Evolutionary conservation across 2,113 vertebrate genomes (phyloP), one percentile per base, ranked within the genome.

Genomic region (Condylura cristata): DNA sequence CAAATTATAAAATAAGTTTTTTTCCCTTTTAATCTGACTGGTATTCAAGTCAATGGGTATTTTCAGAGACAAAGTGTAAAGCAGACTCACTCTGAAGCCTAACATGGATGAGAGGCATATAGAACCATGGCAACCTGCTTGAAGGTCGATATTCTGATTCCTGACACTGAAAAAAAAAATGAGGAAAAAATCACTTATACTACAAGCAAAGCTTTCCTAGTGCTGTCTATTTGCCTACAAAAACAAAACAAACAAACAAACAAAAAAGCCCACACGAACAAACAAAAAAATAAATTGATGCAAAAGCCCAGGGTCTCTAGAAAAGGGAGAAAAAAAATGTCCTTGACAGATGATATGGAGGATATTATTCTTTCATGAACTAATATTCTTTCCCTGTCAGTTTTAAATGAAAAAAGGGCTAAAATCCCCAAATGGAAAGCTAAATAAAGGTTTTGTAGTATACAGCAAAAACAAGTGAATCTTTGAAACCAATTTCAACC

Each of bases 1-100:
- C 66, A 97, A 96, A 91, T 97, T 66, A 93, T 94, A 92, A 92
- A 95, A 91, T 89, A 87, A 86, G 34, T 37, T 89, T 84, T 94
- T 80, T 32, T 14, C 74, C 34, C 41, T 41, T 93, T 61, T 90
- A 94, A 87, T 96, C 66, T 39, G 2, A 80, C 74, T 81, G 93
- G 66, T 65, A 89, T 91, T 80, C 56, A 91, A 90, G 68, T 79
- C 68, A 91, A 68, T 68, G 61, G 46, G 28, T 56, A 74, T 95
- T 92, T 96, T 95, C 58, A 87, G 53, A 72, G 53, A 89, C 71
- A 75, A 58, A 94, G 39, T 90, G 58, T 86, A 91, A 93, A 91
- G 56, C 58, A 74, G 39, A 72, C 82, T 91, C 28, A 32, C 60
- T 93, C 7, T 65, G 61, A 92, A 84, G 89, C 6, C 2, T n/a